Evolutionary conservation across 2,113 vertebrate genomes (phyloP), one percentile per base, ranked within the genome.

Genomic region (Tylochromis polylepis): DNA sequence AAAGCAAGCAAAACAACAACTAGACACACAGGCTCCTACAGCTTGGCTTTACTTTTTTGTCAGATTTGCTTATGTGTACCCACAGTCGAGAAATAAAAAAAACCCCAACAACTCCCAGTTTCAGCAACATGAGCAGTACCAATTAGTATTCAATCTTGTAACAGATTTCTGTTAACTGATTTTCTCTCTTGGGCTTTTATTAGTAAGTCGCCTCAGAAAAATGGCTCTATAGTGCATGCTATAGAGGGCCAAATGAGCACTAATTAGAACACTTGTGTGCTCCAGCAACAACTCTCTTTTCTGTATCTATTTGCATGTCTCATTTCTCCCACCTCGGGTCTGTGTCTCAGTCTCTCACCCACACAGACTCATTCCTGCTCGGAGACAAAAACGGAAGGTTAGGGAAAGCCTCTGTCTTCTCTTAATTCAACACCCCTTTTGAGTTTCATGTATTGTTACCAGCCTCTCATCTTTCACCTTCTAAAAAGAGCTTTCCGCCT

Each of bases 321-420:
- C 87, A 79, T 90, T 36, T 82, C 86, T 85, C 89, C 85, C 89
- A 88, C 88, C 55, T 77, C 79, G 49, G 83, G 86, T 89, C 82
- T 91, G 83, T 56, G 49, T 91, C 87, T 93, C 85, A 49, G 49
- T 82, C 60, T 67, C 43, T 91, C 88, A 88, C 92, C 87, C 92
- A 93, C 93, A 85, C 93, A 87, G 41, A 72, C 77, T 62, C 62
- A 81, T 82, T 88, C 79, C 27, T 70, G 70, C 79, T 87, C 57
- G 31, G 65, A 91, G 70, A 82, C 57, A 49, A 72, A 79, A 58
- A 86, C 36, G n/a, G 5, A 8, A 88, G 31, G 70, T 43, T 34
- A 49, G 56, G 9, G 29, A 80, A 20, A 12, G 53, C 18, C 14
- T 62, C 20, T 55, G 6, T 85, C 75, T 82, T 75, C 56, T 81